Conservation (phyloP, 2,113 vertebrate species). For the Pipra filicauda region DNA sequence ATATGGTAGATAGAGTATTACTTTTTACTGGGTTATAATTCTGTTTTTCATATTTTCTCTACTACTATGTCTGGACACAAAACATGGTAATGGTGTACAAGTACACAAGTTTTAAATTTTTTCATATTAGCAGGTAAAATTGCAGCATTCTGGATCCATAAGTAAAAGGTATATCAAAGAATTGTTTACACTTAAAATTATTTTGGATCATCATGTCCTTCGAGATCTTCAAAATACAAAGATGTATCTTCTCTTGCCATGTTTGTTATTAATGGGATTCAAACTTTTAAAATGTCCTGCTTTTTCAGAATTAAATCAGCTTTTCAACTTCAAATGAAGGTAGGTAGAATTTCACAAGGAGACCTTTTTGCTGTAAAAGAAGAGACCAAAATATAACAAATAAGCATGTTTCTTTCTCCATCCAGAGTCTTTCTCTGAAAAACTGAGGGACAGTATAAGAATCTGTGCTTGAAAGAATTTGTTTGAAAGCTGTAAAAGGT, state of each 20-base stretch:
- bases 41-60: background rate
- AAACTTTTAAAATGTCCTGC: background rate
- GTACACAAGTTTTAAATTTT: background rate
- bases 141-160: background rate
- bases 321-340: constrained; percentile 5
- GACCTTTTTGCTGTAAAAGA: background rate
- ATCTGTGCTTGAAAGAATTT: background rate
- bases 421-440: background rate
- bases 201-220: background rate
- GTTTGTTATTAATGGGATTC: background rate
- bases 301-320: constrained; percentile 14
- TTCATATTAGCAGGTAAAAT: background rate
- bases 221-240: background rate
- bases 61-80: background rate
- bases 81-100: background rate
- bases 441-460: background rate
- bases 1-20: background rate
- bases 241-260: background rate
- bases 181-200: background rate
- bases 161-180: background rate
- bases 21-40: background rate
- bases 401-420: background rate
- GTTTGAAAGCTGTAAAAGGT: background rate
- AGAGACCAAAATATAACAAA: background rate
- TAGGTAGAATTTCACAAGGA: background rate